Conservation (phyloP, 1,140 invertebrate genomes). For the Nymphalis io region DNA sequence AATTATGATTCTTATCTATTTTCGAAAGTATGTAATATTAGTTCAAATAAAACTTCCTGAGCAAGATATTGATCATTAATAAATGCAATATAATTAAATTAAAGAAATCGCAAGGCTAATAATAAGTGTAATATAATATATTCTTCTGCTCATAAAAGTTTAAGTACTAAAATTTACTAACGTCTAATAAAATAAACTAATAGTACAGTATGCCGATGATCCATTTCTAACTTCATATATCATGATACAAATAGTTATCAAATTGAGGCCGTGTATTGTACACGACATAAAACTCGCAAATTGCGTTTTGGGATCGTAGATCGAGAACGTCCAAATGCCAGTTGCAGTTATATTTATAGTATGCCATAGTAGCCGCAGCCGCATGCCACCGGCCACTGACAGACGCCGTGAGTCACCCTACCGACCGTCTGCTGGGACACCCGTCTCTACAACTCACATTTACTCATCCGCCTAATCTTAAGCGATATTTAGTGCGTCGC, state of each 20-base stretch:
- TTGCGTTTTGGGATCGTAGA: conserved; percentile 68
- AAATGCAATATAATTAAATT: no score
- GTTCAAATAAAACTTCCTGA: no score
- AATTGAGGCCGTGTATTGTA: conserved; percentile 49
- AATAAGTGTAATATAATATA: not conserved
- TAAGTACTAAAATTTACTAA: conserved; percentile 3
- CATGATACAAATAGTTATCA: conserved; percentile 37
- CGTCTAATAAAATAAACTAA: conserved; percentile 2
- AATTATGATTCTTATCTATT: no score
- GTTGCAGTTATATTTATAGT: conserved; percentile 74
- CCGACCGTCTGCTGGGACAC: conserved; percentile 65
- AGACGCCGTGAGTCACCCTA: conserved; percentile 60
- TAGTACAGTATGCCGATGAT: not conserved
- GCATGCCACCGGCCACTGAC: conserved; percentile 57
- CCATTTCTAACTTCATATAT: conserved; percentile 29
- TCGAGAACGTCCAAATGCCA: conserved; percentile 75
- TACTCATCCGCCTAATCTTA: conserved; percentile 25
- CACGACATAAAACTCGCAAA: conserved; percentile 54
- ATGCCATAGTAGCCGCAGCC: conserved; percentile 42
- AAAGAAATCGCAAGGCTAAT: no score
- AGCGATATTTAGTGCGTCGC: conserved; percentile 23
- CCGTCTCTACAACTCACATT: conserved; percentile 42
- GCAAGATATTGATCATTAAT: no score
- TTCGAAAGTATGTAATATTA: no score
- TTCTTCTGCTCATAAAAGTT: not conserved